phyloP scores from a whole-genome alignment of 2,888 invertebrate genomes.

The Himalopsyche anomala region DNA sequence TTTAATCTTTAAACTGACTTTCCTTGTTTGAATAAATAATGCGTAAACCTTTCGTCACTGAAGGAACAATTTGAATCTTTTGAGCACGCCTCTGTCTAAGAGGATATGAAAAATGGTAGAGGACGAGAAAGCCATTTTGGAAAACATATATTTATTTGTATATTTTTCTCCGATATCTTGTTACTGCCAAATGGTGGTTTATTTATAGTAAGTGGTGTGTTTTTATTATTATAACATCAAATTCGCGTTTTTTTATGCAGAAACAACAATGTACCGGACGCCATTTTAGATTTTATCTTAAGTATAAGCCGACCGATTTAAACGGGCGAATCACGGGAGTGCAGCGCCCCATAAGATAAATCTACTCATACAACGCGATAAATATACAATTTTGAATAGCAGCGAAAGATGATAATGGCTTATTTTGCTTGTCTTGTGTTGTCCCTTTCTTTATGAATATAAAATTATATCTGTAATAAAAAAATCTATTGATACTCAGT shows the following conservation, averaged over 20 bases:
- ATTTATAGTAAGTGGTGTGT: conserved; percentile 43
- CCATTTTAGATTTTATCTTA: conserved; percentile 18
- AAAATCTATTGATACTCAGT: too few species aligned
- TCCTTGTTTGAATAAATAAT: too few species aligned
- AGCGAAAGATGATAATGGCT: too few species aligned
- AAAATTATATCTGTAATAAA: too few species aligned
- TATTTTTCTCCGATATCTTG: conserved; percentile 38
- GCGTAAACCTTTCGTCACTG: too few species aligned
- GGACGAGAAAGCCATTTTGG: conserved; percentile 38
- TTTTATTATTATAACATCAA: conserved; percentile 41
- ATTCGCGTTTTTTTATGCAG: conserved; percentile 32
- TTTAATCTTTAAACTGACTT: too few species aligned
- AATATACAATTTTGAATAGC: background rate
- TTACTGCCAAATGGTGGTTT: conserved; percentile 40
- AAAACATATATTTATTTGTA: conserved; percentile 42
- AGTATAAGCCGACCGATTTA: background rate
- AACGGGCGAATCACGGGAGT: background rate
- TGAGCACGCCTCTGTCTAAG: conserved; percentile 3
- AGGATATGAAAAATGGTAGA: conserved; percentile 19
- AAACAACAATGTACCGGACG: conserved; percentile 31
- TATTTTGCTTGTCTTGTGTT: too few species aligned
- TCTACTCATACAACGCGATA: background rate
- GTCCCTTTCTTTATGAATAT: too few species aligned
- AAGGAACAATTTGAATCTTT: background rate
- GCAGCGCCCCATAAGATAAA: background rate